phyloP scores from a whole-genome alignment of 2,113 vertebrate species.

The Erythrolamprus reginae region DNA sequence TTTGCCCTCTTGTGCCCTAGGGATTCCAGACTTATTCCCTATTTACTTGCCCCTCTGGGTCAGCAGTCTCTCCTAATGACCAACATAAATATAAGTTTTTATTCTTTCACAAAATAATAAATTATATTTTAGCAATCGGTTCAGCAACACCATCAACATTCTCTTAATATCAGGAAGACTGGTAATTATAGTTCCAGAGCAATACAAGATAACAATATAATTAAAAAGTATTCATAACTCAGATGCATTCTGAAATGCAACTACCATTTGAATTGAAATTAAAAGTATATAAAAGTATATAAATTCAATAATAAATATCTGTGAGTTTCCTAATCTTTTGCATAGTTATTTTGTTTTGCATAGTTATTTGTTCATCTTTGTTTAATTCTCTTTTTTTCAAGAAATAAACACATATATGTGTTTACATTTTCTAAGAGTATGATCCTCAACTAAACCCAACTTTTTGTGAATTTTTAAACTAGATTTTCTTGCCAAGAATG shows the following conservation, averaged over 20 bases:
- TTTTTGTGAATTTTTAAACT: constrained; percentile 15
- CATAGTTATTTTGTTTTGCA: neutral
- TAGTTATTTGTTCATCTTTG: neutral
- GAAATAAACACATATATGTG: neutral
- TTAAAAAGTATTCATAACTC: neutral
- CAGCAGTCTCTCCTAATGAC: neutral
- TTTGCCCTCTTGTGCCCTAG: neutral
- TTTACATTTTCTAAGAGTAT: neutral
- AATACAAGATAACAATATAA: neutral
- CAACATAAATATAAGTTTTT: neutral
- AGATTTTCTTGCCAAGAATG: neutral
- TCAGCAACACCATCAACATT: neutral
- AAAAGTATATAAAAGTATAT: neutral
- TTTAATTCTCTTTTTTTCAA: neutral
- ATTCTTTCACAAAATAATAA: neutral
- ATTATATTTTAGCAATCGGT: neutral
- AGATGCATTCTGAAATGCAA: neutral
- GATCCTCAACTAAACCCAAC: neutral
- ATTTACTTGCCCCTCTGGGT: neutral
- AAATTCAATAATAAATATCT: neutral
- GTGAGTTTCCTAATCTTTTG: neutral
- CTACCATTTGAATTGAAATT: neutral
- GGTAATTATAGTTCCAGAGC: neutral
- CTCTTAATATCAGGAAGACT: neutral
- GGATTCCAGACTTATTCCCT: neutral